Evolutionary conservation across 1,140 invertebrate species (phyloP).

Genomic region (Drosophila bifasciata): DNA sequence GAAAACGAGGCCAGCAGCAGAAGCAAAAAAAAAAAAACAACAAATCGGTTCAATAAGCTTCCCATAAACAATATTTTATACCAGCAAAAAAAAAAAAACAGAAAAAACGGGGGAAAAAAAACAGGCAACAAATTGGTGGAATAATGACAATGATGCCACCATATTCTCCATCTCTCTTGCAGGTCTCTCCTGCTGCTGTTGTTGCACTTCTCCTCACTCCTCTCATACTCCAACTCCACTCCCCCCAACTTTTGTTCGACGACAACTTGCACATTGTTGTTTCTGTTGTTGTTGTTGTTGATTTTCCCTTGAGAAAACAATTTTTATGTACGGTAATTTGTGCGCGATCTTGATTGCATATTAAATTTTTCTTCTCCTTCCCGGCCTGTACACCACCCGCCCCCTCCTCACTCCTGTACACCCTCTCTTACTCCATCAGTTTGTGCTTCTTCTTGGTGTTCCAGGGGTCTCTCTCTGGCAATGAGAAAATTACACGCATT

Average conservation of each 20-base stretch:
- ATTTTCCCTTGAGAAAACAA: slow-evolving; percentile 79
- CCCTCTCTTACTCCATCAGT: background rate
- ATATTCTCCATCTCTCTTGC: background rate
- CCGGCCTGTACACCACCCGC: background rate
- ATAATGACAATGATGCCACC: slow-evolving; percentile 39
- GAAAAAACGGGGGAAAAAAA: slow-evolving; percentile 15
- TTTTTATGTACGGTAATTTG: slow-evolving; percentile 81
- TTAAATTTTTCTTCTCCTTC: slow-evolving; percentile 66
- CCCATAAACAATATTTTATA: slow-evolving; percentile 23
- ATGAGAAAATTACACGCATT: slow-evolving; percentile 82
- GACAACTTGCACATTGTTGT: slow-evolving; percentile 65
- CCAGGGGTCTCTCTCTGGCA: slow-evolving; percentile 19
- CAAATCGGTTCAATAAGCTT: slow-evolving; percentile 8
- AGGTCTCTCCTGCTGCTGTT: too few relatives aligned
- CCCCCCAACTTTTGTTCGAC: slow-evolving; percentile 21
- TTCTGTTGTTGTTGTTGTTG: slow-evolving; percentile 52
- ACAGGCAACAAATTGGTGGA: slow-evolving; percentile 25
- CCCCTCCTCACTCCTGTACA: background rate
- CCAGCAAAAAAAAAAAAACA: background rate
- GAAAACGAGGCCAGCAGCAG: background rate
- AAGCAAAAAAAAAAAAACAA: too few relatives aligned
- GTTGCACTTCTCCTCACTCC: background rate
- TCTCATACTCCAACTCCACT: background rate
- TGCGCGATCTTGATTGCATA: slow-evolving; percentile 82
- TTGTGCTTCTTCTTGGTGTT: slow-evolving; percentile 30